Evolutionary conservation across 2,113 vertebrate species (phyloP), one percentile per base, ranked within the genome.

Genomic region (Neodon shergylaensis): DNA sequence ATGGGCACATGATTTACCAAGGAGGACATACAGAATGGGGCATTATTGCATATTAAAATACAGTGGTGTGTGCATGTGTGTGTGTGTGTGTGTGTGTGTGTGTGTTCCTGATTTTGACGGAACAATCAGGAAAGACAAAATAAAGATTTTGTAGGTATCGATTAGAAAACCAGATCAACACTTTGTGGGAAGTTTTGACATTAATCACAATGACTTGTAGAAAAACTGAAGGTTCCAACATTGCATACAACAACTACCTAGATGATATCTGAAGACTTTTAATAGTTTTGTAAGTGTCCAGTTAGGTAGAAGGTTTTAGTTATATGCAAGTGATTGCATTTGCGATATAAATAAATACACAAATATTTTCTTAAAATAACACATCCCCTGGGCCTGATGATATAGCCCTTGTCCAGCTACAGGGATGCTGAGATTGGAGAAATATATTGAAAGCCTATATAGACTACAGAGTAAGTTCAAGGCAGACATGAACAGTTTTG

Each of bases 1-100:
- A 96, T 95, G 92, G 95, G 88, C 68, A 97, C 85, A 98, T 97
- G 86, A 93, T 65, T 94, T 97, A 94, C 96, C 96, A 98, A 97
- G 84, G 96, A 98, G 84, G 89, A 92, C 89, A 94, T 72, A 54
- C 6, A 72, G 47, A 88, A 88, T 26, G 2, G 4, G 22, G 0
- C 12, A 72, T 72, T 52, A 70, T 52, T 52, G 17, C 24, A 96
- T 97, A 97, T 91, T 95, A 98, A 98, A 98, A 95, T 58, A 95
- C 68, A 97, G 96, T 83, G 94, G 96, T 97, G 95, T 86, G 95
- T 97, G 97, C 26, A 79, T 66, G 86, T 78, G 96, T 83, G 97
- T 90, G 96, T 65, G 95, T 84, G 86, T 78, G 96, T 83, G 97
- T 90, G 96, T 65, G 95, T 84, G 96, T 66, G 86, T 78, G 96